Evolutionary conservation across 2,797 vertebrate genomes (phyloP), one percentile per base, ranked within the genome.

Genomic region (Poecile montanus): DNA sequence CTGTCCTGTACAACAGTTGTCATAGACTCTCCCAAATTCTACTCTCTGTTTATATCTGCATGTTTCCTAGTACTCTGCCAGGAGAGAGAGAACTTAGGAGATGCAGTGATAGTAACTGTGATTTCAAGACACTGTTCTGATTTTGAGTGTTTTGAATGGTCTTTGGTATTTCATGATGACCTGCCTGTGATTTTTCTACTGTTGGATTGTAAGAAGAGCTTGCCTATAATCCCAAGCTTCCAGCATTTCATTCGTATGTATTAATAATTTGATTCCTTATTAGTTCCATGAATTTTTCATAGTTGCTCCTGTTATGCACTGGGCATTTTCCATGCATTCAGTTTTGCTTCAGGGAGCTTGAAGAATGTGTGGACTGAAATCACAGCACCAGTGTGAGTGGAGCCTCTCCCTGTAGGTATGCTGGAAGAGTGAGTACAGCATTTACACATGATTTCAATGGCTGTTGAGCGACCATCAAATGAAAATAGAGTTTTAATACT

Each of bases 121-220:
- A 32, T 84, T 86, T 85, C 48, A 50, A 80, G 68, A 53, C 7
- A 2, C 32, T 66, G 5, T 81, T 91, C 30, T 75, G 54, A 42
- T 56, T 88, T 65, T 5, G 16, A 66, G 53, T 75, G 26, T 76
- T 91, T 57, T 77, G 48, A 89, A 54, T 77, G n/a, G n/a, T 57
- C 66, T 77, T 82, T 63, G 50, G 22, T 88, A 34, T 86, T 93
- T 92, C 54, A 65, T 0, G 0, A 58, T 72, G 79, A 60, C 38
- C 36, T 94, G 50, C 75, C 57, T 82, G 26, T 85, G 66, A 44
- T 50, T 93, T 91, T 89, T 86, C 60, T 91, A 2, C 26, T 84
- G 63, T 51, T 74, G 86, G 78, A 36, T 38, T 91, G 11, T 79
- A 66, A 44, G 27, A 63, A 70, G 45, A 86, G 8, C 32, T 56